phyloP scores from a whole-genome alignment of 2,113 vertebrate genomes.

The Barnardius zonarius region DNA sequence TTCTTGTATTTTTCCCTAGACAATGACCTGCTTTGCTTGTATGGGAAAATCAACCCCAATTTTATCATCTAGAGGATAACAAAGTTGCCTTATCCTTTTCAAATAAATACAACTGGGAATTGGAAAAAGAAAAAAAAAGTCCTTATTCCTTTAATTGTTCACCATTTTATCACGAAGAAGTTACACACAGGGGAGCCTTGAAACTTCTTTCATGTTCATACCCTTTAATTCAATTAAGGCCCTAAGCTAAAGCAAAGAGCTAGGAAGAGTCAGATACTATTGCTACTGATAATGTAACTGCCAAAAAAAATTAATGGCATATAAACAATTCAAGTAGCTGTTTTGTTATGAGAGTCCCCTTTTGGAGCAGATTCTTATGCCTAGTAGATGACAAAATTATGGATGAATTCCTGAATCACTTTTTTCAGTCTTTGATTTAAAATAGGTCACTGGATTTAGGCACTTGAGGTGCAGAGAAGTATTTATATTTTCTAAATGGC shows the following conservation, averaged over 20 bases:
- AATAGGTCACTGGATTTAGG: background rate
- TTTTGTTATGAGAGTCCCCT: background rate
- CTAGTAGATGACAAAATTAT: background rate
- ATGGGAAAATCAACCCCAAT: background rate
- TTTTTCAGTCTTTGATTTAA: background rate
- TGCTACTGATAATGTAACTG: constrained; percentile 42
- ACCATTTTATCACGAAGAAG: background rate
- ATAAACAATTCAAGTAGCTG: constrained; percentile 16
- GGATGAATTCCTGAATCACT: background rate
- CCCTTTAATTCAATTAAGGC: constrained; percentile 58
- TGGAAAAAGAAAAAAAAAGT: background rate
- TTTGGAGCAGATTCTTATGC: background rate
- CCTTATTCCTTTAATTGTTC: constrained; percentile 38
- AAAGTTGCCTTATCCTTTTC: constrained; percentile 7
- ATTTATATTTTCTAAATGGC: constrained; percentile 31
- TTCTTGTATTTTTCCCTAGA: constrained; percentile 31
- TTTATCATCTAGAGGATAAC: constrained; percentile 7
- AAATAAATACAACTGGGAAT: background rate
- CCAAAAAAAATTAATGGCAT: constrained; percentile 32
- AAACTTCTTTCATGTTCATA: constrained; percentile 44
- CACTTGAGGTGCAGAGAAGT: background rate
- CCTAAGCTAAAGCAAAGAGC: constrained; percentile 47
- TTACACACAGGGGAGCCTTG: constrained; percentile 37
- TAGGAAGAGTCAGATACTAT: constrained; percentile 38
- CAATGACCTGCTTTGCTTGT: constrained; percentile 28